These are phyloP conservation scores for Tragopan temminckii DNA, from an alignment of 2,797 vertebrate species.

Conservation along the genomic window DNA sequence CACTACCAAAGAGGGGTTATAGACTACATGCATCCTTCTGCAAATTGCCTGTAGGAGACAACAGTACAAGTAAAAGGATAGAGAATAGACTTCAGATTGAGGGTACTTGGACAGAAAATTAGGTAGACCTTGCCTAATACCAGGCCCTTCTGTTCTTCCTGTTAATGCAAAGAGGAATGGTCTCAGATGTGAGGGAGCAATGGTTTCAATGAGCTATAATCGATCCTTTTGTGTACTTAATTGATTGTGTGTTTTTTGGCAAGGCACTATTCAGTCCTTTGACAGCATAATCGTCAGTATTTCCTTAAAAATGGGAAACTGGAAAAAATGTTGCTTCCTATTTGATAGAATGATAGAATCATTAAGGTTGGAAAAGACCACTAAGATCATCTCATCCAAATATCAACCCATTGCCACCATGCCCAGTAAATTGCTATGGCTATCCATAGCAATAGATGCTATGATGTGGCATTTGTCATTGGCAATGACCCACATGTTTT, in stretches of 20 bases:
- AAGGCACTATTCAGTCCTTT: not conserved
- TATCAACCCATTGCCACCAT: too few relatives aligned
- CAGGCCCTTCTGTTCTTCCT: not conserved
- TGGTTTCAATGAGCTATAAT: not conserved
- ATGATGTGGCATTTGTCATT: not conserved
- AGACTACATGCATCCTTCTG: not conserved
- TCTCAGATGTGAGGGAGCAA: not conserved
- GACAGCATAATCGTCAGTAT: not conserved
- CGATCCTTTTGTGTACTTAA: not conserved
- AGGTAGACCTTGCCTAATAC: not conserved
- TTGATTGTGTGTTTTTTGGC: not conserved
- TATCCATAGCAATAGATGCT: not conserved
- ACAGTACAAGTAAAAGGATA: not conserved
- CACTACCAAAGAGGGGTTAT: not conserved
- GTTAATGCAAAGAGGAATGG: not conserved
- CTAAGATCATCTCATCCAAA: too few relatives aligned
- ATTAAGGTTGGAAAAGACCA: too few relatives aligned
- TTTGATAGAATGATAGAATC: not conserved
- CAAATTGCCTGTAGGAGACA: not conserved
- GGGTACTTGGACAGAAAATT: not conserved
- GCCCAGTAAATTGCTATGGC: too few relatives aligned
- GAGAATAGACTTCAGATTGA: not conserved
- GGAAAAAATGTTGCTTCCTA: not conserved
- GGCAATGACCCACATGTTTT: not conserved
- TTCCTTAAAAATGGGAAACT: not conserved